phyloP scores from a whole-genome alignment of 2,113 vertebrate genomes.

The Scomber colias region DNA sequence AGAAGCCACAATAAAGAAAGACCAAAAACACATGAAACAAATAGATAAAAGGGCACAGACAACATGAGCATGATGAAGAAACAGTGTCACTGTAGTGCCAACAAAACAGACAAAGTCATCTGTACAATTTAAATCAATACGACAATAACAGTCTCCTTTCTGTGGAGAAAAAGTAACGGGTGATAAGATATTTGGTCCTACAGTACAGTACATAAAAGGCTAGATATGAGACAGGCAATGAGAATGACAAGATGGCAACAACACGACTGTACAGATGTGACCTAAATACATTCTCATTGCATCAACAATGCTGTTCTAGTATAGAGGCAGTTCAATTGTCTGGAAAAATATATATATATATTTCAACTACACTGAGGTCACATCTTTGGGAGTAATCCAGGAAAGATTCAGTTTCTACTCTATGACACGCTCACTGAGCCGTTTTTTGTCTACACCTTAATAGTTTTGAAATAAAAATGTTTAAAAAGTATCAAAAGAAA shows the following conservation, averaged over 20 bases:
- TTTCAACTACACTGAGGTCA: slow-evolving; percentile 65
- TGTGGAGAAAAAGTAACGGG: not conserved
- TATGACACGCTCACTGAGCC: slow-evolving; percentile 16
- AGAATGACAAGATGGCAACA: slow-evolving; percentile 54
- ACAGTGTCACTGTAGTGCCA: slow-evolving; percentile 15
- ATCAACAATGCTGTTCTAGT: slow-evolving; percentile 72
- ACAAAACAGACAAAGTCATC: slow-evolving; percentile 22
- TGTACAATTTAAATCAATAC: slow-evolving; percentile 16
- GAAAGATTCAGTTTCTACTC: slow-evolving; percentile 37
- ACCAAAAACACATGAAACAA: not conserved
- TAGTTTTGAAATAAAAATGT: slow-evolving; percentile 32
- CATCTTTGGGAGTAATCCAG: slow-evolving; percentile 66
- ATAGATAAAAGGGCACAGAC: not conserved
- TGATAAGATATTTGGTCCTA: slow-evolving; percentile 58
- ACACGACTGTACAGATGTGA: slow-evolving; percentile 66
- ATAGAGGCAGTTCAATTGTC: slow-evolving; percentile 71
- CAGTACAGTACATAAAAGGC: slow-evolving; percentile 56
- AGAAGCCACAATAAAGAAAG: slow-evolving; percentile 13
- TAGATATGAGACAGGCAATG: slow-evolving; percentile 43
- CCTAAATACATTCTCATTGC: slow-evolving; percentile 81
- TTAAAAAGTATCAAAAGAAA: slow-evolving; percentile 46
- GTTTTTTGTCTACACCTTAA: not conserved
- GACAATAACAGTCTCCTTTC: no score
- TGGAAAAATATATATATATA: slow-evolving; percentile 66
- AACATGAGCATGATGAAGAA: slow-evolving; percentile 13